phyloP scores from a whole-genome alignment of 2,797 vertebrate species.

The Acanthurus tractus region DNA sequence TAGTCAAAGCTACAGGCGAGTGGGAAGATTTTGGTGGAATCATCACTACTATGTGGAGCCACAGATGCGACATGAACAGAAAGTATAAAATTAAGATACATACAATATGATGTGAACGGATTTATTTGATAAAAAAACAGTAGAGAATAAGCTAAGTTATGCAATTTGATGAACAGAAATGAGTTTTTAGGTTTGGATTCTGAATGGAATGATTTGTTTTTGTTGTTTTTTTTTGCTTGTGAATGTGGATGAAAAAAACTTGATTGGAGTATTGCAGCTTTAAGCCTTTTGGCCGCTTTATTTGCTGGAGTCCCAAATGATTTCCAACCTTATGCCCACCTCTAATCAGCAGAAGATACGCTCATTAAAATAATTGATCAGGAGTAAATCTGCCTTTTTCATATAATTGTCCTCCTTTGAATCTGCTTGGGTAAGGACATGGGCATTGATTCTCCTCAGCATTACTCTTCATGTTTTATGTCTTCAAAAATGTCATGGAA shows the following conservation, averaged over 20 bases:
- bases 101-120: too few relatives aligned
- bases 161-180: too few relatives aligned
- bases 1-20: too few relatives aligned
- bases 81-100: too few relatives aligned
- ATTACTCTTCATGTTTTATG: not conserved
- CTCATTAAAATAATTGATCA: not conserved
- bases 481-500: constrained; percentile 13
- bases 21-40: too few relatives aligned
- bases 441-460: not conserved
- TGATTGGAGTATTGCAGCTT: not conserved
- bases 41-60: too few relatives aligned
- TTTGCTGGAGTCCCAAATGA: not conserved
- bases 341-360: not conserved
- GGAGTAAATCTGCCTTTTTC: not conserved
- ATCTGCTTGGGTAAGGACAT: not conserved
- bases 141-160: too few relatives aligned
- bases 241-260: not conserved
- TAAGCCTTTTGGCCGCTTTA: not conserved
- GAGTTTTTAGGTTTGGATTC: too few relatives aligned
- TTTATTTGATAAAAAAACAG: too few relatives aligned
- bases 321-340: not conserved
- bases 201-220: not conserved
- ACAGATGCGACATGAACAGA: too few relatives aligned
- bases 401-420: not conserved
- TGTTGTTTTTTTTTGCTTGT: not conserved